phyloP scores from a whole-genome alignment of 2,113 vertebrate species.

The Brevimyrus niger region DNA sequence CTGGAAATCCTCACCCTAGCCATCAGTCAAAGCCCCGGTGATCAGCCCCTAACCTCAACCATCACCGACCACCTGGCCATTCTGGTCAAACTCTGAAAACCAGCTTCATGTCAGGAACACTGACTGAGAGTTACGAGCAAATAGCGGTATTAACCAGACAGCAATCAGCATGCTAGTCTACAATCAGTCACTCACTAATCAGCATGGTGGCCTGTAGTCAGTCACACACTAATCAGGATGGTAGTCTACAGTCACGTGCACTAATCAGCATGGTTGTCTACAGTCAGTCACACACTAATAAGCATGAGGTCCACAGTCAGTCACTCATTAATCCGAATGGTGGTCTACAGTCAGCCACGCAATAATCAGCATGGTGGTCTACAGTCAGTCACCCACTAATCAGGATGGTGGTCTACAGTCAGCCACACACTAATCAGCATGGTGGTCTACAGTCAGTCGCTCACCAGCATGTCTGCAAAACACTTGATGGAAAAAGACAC shows the following conservation, averaged over 20 bases:
- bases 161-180: not conserved
- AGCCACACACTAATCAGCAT: too few relatives aligned
- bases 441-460: not conserved
- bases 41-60: not conserved
- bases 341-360: not conserved
- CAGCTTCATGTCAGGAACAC: not conserved
- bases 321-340: not conserved
- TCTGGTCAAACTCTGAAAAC: not conserved
- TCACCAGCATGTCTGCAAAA: not conserved
- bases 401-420: too few relatives aligned
- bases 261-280: not conserved
- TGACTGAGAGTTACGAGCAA: not conserved
- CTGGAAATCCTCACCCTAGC: not conserved
- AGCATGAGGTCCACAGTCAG: too few relatives aligned
- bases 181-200: too few relatives aligned
- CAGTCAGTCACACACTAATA: too few relatives aligned
- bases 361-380: not conserved
- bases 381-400: too few relatives aligned
- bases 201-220: too few relatives aligned
- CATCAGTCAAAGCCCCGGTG: not conserved
- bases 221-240: too few relatives aligned
- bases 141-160: not conserved
- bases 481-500: not conserved
- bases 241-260: not conserved
- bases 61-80: too few relatives aligned